Evolutionary conservation across 2,113 vertebrate genomes (phyloP).

Genomic region (Penelope pileata): DNA sequence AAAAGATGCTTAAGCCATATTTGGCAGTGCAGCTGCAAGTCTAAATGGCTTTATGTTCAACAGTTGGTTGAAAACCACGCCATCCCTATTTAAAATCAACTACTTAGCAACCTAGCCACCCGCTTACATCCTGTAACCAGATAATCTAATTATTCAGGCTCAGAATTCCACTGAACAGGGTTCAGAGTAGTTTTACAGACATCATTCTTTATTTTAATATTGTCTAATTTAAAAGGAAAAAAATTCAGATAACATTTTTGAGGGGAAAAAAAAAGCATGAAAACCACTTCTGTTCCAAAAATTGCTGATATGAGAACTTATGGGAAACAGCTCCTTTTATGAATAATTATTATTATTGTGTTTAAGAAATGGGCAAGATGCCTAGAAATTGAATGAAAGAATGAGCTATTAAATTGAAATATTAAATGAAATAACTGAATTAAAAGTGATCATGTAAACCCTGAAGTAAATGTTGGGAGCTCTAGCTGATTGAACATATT

Average conservation of each 20-base stretch:
- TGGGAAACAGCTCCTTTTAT: slow-evolving; percentile 63
- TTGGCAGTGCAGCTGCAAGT: neutral
- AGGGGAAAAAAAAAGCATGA: neutral
- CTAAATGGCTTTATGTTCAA: neutral
- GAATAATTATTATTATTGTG: slow-evolving; percentile 74
- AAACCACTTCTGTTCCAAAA: slow-evolving; percentile 65
- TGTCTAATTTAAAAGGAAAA: slow-evolving; percentile 55
- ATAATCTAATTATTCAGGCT: slow-evolving; percentile 23
- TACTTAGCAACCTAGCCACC: neutral
- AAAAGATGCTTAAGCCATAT: neutral
- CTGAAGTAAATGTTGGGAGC: slow-evolving; percentile 49
- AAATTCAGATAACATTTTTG: slow-evolving; percentile 48
- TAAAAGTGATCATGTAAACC: slow-evolving; percentile 68
- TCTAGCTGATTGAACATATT: slow-evolving; percentile 70
- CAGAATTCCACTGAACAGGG: neutral
- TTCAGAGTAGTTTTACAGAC: neutral
- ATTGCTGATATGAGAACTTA: slow-evolving; percentile 69
- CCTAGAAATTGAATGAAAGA: slow-evolving; percentile 75
- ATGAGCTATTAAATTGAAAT: slow-evolving; percentile 76
- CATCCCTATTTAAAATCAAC: neutral
- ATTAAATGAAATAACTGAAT: slow-evolving; percentile 78
- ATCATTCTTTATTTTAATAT: slow-evolving; percentile 26
- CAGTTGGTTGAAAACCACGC: neutral
- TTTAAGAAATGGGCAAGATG: slow-evolving; percentile 72
- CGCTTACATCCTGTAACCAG: neutral